A percentile compares a stretch with the other conserved stretches of the same genome.
phyloP scores from a whole-genome alignment of 53 echinoderm and acorn worm species.

The Paelopatides confundens region DNA sequence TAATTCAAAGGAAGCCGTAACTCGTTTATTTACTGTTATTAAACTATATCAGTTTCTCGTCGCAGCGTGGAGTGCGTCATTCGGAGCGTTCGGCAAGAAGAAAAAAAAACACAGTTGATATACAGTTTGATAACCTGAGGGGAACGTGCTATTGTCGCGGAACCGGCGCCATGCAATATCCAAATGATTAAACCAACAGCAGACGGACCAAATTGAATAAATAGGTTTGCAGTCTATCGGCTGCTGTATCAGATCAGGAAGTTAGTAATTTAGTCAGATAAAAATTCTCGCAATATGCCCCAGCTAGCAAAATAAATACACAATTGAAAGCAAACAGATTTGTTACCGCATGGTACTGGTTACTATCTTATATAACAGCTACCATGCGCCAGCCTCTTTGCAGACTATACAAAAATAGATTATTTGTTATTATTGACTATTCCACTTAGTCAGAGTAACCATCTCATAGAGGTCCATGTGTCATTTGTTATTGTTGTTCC shows the following conservation, averaged over 20 bases:
- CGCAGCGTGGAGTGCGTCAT: slow-evolving; percentile 17
- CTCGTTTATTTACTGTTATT: slow-evolving; percentile 40
- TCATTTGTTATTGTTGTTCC: too few relatives aligned
- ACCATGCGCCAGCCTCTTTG: too few relatives aligned
- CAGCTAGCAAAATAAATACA: too few relatives aligned
- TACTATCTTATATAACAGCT: too few relatives aligned
- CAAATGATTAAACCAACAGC: slow-evolving; percentile 11
- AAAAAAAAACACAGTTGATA: not conserved
- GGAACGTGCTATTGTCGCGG: slow-evolving; percentile 23
- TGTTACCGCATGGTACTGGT: too few relatives aligned
- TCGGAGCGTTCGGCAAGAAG: not conserved
- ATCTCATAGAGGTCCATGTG: too few relatives aligned
- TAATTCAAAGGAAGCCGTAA: slow-evolving; percentile 20
- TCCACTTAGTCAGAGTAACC: too few relatives aligned
- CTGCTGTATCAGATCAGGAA: not conserved
- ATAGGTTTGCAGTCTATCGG: slow-evolving; percentile 13
- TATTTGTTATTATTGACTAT: too few relatives aligned
- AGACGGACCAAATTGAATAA: slow-evolving; percentile 41
- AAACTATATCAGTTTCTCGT: not conserved
- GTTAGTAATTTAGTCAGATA: too few relatives aligned
- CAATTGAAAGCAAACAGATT: too few relatives aligned
- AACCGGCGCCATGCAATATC: slow-evolving; percentile 29
- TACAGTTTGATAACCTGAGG: slow-evolving; percentile 31
- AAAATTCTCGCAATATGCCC: too few relatives aligned
- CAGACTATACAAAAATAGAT: too few relatives aligned